Base-by-base conservation (phyloP, 2,888 invertebrate species). In the Chloroclystis v-ata region DNA sequence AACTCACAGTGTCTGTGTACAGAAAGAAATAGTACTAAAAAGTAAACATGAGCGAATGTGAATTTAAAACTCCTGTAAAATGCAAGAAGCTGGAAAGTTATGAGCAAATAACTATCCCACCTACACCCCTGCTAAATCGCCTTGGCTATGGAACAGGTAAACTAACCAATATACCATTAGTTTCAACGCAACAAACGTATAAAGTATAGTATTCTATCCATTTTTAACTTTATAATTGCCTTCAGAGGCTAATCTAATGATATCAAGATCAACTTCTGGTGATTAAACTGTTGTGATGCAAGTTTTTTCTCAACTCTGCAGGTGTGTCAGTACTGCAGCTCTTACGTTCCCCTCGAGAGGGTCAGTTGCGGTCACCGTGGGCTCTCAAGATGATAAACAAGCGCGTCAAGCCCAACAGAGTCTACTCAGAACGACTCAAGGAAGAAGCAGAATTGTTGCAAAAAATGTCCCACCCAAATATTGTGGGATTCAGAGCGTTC, bases 361-460 rank as follows among this genome's bases (percentile, higher is more conserved):
- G 93, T 5, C 89, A 90, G 59, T 75, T 89, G 0, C 89, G 91
- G n/a, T 96, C 96, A 0, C 96, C 96, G 0, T 96, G 96, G 96
- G 96, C 95, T 0, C 84, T 96, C 0, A 96, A 96, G 69, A 92
- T 94, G 76, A 70, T 95, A 1, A 90, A 90, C 57, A 89, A 84
- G 39, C 75, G 76, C 1, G 82, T 84, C 11, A 87, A 86, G 58
- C 87, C 87, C 0, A 73, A 72, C 49, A 69, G 65, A 57, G 78
- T 82, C 0, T 83, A 82, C 54, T 84, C 89, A 1, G 82, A 90
- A 12, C 89, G 95, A 1, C 80, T 95, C 29, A 81, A 90, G 50
- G 83, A 88, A 0, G 96, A 96, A 75, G 95, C 95, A 0, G 89
- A 92, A 12, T 85, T 95, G 35, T 80, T 96, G 10, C 77, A 88